These are phyloP conservation scores for Caenorhabditis inopinata DNA, from an alignment of 1,140 invertebrate genomes.

Conservation along the genomic window DNA sequence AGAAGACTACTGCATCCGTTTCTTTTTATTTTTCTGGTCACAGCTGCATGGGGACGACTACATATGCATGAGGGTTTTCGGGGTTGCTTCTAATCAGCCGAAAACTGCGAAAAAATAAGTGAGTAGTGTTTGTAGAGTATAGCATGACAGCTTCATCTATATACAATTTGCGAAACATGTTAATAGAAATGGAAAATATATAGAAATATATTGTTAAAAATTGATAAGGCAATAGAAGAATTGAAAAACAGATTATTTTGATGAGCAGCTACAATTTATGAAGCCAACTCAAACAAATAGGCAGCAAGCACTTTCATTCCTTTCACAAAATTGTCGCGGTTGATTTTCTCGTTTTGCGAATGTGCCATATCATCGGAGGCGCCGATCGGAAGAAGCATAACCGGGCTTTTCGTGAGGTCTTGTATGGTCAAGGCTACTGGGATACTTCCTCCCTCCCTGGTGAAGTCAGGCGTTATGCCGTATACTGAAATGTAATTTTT, in stretches of 20 bases:
- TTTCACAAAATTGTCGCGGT: constrained; percentile 66
- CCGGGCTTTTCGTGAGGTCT: constrained; percentile 85
- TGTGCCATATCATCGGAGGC: constrained; percentile 91
- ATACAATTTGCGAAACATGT: constrained; percentile 14
- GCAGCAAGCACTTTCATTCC: constrained; percentile 30
- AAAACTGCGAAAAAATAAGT: too few relatives aligned
- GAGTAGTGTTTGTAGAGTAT: too few relatives aligned
- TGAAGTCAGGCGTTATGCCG: constrained; percentile 87
- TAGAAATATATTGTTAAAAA: background rate
- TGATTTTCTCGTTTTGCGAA: constrained; percentile 95
- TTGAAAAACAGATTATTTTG: background rate
- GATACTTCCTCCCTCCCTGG: constrained; percentile 91
- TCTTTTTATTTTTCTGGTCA: constrained; percentile 8
- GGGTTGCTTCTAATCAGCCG: background rate
- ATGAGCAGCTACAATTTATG: background rate
- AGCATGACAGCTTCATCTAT: constrained; percentile 9
- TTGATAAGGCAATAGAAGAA: background rate
- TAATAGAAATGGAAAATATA: background rate
- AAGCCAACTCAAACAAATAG: constrained; percentile 8
- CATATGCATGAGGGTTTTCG: constrained; percentile 26
- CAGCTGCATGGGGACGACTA: constrained; percentile 13
- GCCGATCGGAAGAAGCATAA: constrained; percentile 83
- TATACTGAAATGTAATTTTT: constrained; percentile 75
- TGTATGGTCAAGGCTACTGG: constrained; percentile 87
- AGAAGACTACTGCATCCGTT: constrained; percentile 16